phyloP scores from a whole-genome alignment of 2,888 invertebrate species.

The Molanna angustata region DNA sequence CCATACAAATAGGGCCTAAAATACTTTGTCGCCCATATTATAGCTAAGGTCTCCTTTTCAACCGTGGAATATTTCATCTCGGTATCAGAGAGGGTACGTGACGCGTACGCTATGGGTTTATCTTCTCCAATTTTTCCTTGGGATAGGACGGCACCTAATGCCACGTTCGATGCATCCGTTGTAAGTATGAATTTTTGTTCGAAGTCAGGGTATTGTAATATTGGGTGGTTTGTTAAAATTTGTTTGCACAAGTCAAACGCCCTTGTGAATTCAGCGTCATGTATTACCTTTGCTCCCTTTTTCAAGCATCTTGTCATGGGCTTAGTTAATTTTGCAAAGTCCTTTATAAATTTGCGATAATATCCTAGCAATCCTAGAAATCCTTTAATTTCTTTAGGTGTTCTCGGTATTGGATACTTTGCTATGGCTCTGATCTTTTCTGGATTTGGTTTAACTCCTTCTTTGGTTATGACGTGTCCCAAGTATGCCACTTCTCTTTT shows the following conservation, averaged over 20 bases:
- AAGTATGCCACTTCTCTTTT: conserved; percentile 1
- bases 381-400: conserved; percentile 4
- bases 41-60: not conserved
- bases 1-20: not conserved
- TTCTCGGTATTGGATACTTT: conserved; percentile 5
- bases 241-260: not conserved
- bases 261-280: too few species aligned
- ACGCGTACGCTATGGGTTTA: too few species aligned
- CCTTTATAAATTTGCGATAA: conserved; percentile 1
- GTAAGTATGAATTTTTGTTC: not conserved
- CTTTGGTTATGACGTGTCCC: conserved; percentile 4
- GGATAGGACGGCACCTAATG: not conserved
- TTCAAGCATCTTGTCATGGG: conserved; percentile 1
- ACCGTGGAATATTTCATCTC: not conserved
- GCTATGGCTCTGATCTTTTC: not conserved
- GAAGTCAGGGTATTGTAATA: conserved; percentile 6
- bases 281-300: not conserved
- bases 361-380: conserved; percentile 6
- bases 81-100: not conserved
- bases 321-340: conserved; percentile 3
- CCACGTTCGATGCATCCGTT: not conserved
- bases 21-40: not conserved
- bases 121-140: not conserved
- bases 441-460: conserved; percentile 11
- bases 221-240: not conserved